Conservation (phyloP, 2,113 vertebrate genomes). For the Emydocephalus ijimae region DNA sequence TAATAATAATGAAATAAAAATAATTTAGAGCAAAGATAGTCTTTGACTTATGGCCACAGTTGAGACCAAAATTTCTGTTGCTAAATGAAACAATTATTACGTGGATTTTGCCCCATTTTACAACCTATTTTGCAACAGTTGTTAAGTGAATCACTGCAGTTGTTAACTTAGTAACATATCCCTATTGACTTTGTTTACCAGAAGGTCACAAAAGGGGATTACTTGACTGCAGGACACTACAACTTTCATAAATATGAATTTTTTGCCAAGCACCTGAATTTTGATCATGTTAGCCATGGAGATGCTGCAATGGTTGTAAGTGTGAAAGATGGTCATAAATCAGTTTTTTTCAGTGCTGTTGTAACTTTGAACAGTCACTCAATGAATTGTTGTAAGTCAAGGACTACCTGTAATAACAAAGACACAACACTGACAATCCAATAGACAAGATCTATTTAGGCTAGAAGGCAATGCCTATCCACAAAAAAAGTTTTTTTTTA, state of each 20-base stretch:
- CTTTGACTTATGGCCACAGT: neutral
- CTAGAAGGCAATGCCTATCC: neutral
- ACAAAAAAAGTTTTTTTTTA: neutral
- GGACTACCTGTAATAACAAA: neutral
- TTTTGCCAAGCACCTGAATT: neutral
- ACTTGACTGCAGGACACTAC: neutral
- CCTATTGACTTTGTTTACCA: neutral
- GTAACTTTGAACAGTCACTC: neutral
- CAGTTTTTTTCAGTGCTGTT: neutral
- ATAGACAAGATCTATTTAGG: neutral
- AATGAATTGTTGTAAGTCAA: neutral
- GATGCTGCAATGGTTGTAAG: neutral
- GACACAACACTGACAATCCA: neutral
- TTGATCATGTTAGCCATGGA: neutral
- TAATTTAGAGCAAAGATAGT: neutral
- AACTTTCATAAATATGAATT: neutral
- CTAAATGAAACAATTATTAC: neutral
- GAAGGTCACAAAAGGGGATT: neutral
- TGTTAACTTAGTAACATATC: neutral
- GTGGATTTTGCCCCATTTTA: neutral
- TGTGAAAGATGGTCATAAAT: neutral
- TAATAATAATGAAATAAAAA: neutral
- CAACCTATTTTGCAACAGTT: neutral
- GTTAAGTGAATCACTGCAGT: neutral
- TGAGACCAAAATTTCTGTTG: neutral